Evolutionary conservation across 1,140 invertebrate species (phyloP).

Genomic region (Halictus rubicundus): DNA sequence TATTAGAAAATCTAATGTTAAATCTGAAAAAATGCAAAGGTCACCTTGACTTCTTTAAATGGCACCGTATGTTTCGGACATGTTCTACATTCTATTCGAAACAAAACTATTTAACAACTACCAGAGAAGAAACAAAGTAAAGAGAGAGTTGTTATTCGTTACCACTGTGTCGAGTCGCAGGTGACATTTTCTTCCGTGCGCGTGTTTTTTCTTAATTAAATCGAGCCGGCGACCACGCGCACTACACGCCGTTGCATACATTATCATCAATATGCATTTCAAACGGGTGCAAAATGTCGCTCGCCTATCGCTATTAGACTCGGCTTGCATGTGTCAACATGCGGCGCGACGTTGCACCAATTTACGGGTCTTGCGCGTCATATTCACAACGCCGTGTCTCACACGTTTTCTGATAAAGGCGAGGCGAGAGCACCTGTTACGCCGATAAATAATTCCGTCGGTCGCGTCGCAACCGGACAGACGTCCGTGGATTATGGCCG

Average conservation of each 20-base stretch:
- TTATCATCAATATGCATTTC: conserved; percentile 28
- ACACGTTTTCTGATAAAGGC: conserved; percentile 32
- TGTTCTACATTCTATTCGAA: too few relatives aligned
- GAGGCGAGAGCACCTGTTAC: conserved; percentile 45
- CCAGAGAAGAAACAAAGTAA: background rate
- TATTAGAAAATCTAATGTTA: too few relatives aligned
- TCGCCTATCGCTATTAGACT: conserved; percentile 11
- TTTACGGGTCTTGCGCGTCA: conserved; percentile 7
- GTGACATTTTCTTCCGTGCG: conserved; percentile 27
- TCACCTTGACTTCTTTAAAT: too few relatives aligned
- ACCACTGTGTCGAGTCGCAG: background rate
- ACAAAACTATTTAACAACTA: background rate
- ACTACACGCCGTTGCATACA: conserved; percentile 11
- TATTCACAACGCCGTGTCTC: conserved; percentile 11
- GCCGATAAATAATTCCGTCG: conserved; percentile 28
- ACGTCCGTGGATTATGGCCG: background rate
- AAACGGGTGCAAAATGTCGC: conserved; percentile 3
- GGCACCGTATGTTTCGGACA: too few relatives aligned
- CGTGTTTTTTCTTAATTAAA: conserved; percentile 15
- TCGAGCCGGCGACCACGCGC: background rate
- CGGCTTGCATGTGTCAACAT: conserved; percentile 18
- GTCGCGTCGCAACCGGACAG: background rate
- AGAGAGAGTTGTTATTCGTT: background rate
- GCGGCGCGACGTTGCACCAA: background rate
- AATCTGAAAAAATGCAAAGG: too few relatives aligned